Evolutionary conservation across 2,113 vertebrate genomes (phyloP).

Genomic region (Hassar affinis): DNA sequence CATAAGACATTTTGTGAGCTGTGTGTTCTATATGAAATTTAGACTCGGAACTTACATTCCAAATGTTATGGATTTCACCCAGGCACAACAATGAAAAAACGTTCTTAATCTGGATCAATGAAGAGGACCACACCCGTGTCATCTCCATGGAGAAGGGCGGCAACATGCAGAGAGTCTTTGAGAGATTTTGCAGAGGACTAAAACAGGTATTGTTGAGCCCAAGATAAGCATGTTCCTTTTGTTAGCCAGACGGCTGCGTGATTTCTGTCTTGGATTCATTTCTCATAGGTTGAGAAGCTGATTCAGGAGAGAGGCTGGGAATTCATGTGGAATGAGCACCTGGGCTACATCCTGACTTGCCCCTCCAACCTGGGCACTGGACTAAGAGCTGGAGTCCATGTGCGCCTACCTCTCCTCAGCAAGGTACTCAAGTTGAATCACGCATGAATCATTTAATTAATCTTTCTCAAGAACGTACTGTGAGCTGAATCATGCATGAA

Average conservation of each 20-base stretch:
- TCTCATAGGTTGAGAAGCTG: conserved; percentile 81
- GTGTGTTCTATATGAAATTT: background rate
- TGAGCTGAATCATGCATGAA: background rate
- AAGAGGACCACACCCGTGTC: conserved; percentile 89
- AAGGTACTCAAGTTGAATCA: conserved; percentile 69
- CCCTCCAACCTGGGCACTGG: conserved; percentile 91
- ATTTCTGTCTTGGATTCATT: background rate
- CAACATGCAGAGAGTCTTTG: conserved; percentile 92
- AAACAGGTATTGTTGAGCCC: conserved; percentile 75
- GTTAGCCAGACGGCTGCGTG: background rate
- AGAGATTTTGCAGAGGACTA: conserved; percentile 87
- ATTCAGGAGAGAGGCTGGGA: conserved; percentile 91
- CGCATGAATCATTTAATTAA: background rate
- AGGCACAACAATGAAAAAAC: conserved; percentile 94
- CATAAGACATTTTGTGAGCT: background rate
- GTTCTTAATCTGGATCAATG: conserved; percentile 92
- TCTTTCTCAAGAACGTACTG: conserved; percentile 51
- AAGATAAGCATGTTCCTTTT: background rate
- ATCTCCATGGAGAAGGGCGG: conserved; percentile 95
- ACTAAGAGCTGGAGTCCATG: conserved; percentile 86
- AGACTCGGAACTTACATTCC: background rate
- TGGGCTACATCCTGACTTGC: conserved; percentile 87
- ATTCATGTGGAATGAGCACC: conserved; percentile 92
- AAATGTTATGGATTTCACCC: conserved; percentile 12
- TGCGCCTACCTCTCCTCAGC: conserved; percentile 82